Base-by-base conservation (phyloP, 2,888 invertebrate species). In the Dione vanillae region DNA sequence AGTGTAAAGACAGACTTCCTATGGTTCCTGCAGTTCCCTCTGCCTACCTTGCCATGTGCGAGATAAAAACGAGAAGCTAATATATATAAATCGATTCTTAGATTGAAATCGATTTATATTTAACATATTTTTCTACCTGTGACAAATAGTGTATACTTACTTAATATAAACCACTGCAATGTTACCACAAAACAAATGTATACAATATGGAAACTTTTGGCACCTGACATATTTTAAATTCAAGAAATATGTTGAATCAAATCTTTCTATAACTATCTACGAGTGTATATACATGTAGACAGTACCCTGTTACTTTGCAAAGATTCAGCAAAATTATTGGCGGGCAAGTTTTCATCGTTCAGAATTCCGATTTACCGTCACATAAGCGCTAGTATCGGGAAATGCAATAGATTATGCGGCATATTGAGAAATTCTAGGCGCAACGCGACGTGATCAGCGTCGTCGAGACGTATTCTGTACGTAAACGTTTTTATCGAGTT, bases 341-440 rank as follows among this genome's bases (percentile, higher is more conserved):
- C 70, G 67, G 70, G 69, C 70, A 76, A 75, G 75, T 76, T 77
- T 74, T 72, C 74, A 75, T 73, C 73, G 72, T 71, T 71, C 58
- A 72, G 75, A 71, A 78, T 78, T 77, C 74, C 75, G 77, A 80
- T 79, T 82, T 78, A 78, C 74, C 74, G 75, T 76, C 75, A 73
- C 73, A 74, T 73, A 74, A 75, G 72, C 76, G 64, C 47, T 73
- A 70, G 69, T 76, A 77, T 77, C 65, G 74, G 72, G 77, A 78
- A 78, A 80, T 82, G 80, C 79, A 77, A 78, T 79, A 76, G 79
- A 83, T 85, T 83, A 87, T 83, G 80, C 82, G 78, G 83, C 84
- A 81, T 86, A 86, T 86, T 84, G 84, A 80, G 80, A 83, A 87
- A 82, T 84, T 85, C 83, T 80, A 85, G 84, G 80, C 80, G 80